Percentiles rank a stretch among this genome's conserved stretches.
Conservation (phyloP, 2,888 invertebrate species). For the Lepas anatifera region DNA sequence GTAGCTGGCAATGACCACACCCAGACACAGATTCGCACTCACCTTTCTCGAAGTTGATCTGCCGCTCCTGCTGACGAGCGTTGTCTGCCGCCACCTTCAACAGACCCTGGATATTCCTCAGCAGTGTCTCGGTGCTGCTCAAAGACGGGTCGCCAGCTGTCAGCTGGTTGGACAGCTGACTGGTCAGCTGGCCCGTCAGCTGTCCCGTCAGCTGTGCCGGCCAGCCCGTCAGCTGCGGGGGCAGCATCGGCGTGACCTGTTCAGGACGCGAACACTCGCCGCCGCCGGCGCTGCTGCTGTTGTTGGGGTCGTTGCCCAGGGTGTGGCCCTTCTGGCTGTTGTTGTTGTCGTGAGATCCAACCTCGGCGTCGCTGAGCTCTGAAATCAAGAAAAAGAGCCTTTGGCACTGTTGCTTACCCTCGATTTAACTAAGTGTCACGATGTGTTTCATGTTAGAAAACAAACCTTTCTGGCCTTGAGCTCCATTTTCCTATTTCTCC, state of each 20-base stretch:
- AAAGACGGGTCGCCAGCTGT: slow-evolving; percentile 29
- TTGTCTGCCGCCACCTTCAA: slow-evolving; percentile 96
- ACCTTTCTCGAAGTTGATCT: slow-evolving; percentile 96
- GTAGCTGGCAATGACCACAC: too few species aligned
- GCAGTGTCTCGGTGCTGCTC: slow-evolving; percentile 82
- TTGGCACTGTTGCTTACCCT: too few species aligned
- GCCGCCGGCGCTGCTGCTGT: slow-evolving; percentile 35
- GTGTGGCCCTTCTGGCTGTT: too few species aligned
- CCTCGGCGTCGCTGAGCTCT: slow-evolving; percentile 63
- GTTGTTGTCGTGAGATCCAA: slow-evolving; percentile 50
- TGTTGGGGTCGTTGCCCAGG: slow-evolving; percentile 42
- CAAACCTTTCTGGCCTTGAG: too few species aligned
- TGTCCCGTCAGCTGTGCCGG: slow-evolving; percentile 13
- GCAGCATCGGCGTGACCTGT: neutral
- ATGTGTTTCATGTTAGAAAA: too few species aligned
- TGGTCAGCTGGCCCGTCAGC: neutral
- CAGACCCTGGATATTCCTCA: slow-evolving; percentile 89
- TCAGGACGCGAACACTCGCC: slow-evolving; percentile 9
- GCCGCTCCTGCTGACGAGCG: slow-evolving; percentile 88
- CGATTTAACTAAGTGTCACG: too few species aligned
- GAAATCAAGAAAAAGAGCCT: too few species aligned
- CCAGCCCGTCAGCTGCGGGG: neutral
- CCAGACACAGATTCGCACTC: slow-evolving; percentile 27
- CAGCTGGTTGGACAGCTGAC: too few species aligned
- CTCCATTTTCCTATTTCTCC: too few species aligned